Percentiles rank a stretch among this genome's conserved stretches.
Conservation (phyloP, 2,888 invertebrate genomes). For the Bruchidius siliquastri region DNA sequence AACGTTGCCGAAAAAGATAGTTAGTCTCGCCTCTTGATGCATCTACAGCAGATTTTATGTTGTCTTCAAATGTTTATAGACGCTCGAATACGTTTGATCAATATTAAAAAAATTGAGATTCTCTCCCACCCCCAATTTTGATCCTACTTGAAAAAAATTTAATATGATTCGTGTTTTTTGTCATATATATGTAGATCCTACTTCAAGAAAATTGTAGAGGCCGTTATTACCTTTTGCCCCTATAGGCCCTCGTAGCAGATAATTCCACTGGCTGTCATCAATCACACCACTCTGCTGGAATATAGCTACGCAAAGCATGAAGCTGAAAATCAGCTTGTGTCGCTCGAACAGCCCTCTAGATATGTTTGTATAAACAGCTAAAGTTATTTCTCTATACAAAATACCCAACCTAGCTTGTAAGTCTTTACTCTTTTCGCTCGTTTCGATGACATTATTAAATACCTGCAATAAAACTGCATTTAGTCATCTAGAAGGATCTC, state of each 20-base stretch:
- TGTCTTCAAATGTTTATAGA: too few relatives aligned
- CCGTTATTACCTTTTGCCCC: slow-evolving; percentile 47
- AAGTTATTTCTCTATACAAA: slow-evolving; percentile 72
- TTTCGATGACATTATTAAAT: slow-evolving; percentile 75
- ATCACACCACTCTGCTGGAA: slow-evolving; percentile 61
- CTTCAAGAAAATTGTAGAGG: too few relatives aligned
- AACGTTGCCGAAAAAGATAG: too few relatives aligned
- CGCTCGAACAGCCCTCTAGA: slow-evolving; percentile 87
- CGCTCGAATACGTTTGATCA: too few relatives aligned
- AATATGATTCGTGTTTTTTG: too few relatives aligned
- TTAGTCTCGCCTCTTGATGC: too few relatives aligned
- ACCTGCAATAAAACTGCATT: slow-evolving; percentile 52
- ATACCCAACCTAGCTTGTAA: slow-evolving; percentile 64
- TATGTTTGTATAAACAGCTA: slow-evolving; percentile 79
- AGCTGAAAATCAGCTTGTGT: slow-evolving; percentile 85
- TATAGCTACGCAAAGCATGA: slow-evolving; percentile 75
- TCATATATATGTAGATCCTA: too few relatives aligned
- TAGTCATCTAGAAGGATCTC: not conserved
- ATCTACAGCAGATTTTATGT: too few relatives aligned
- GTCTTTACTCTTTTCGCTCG: slow-evolving; percentile 63
- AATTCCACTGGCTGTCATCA: slow-evolving; percentile 65
- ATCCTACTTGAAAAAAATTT: too few relatives aligned
- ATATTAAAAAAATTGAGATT: too few relatives aligned
- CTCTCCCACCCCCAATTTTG: too few relatives aligned
- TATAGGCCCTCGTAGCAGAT: slow-evolving; percentile 70